A percentile compares a stretch with the other conserved stretches of the same genome.
phyloP scores from a whole-genome alignment of 2,797 vertebrate genomes.

The Danio albolineatus region DNA sequence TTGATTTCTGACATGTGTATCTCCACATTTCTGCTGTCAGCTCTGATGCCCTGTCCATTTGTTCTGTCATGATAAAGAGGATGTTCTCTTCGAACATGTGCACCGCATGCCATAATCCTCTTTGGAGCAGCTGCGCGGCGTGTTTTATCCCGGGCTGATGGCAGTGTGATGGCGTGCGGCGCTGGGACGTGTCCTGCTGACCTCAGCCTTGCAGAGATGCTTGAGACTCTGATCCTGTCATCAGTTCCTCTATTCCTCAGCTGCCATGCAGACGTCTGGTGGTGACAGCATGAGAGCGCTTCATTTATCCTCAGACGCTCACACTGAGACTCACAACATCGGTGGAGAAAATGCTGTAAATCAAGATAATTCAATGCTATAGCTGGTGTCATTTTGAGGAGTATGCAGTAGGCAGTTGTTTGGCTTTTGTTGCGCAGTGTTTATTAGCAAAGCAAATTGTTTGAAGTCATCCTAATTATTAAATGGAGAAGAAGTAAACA shows the following conservation, averaged over 20 bases:
- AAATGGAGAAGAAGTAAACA: too few species aligned
- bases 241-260: background rate
- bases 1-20: background rate
- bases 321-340: background rate
- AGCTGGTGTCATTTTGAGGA: background rate
- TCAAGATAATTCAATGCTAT: background rate
- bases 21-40: background rate
- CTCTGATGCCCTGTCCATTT: background rate
- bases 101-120: background rate
- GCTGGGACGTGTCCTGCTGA: slow-evolving; percentile 9
- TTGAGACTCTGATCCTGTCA: slow-evolving; percentile 12
- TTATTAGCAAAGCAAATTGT: background rate
- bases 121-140: slow-evolving; percentile 15
- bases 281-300: background rate
- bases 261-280: background rate
- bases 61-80: slow-evolving; percentile 15
- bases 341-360: background rate
- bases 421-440: background rate
- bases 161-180: background rate
- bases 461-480: background rate
- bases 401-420: background rate
- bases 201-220: slow-evolving; percentile 10
- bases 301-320: slow-evolving; percentile 13
- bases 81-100: slow-evolving; percentile 18
- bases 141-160: slow-evolving; percentile 31